Base-by-base conservation (phyloP, 2,797 vertebrate genomes). In the Limnodromus scolopaceus region DNA sequence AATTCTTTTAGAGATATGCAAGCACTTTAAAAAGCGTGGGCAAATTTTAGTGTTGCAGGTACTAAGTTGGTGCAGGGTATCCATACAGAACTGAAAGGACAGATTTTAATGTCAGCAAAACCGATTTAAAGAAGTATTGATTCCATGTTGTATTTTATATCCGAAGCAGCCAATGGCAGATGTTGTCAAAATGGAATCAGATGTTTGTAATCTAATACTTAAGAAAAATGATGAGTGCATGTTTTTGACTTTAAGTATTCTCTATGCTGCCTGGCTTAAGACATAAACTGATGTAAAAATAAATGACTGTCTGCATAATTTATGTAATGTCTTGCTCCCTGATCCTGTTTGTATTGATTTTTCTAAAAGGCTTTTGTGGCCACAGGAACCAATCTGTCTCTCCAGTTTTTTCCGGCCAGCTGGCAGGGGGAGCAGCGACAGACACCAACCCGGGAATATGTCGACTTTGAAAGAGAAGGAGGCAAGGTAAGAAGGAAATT, bases 361-460 rank as follows among this genome's bases (percentile, higher is more conserved):
- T 98, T 98, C 97, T 99, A 98, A 98, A 98, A 99, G 99, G 99
- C 99, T 98, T 99, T 99, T 98, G 99, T 99, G 98, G 99, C 99
- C 90, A 99, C 99, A 96, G 99, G 99, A 98, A 99, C 99, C 98
- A 99, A 99, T 99, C 99, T 99, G 97, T 99, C 99, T 91, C 99
- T 99, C 97, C 99, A 99, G 99, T 99, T 99, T 98, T 99, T 99
- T 98, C 99, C 99, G 92, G 99, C 99, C 98, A 99, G 99, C 98
- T 98, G 99, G 98, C 99, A 99, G 81, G 99, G 99, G 91, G 99
- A 99, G 92, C 99, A 99, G 97, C 98, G 99, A 65, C 99, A 99
- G 98, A 99, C 99, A 97, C 99, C 99, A 39, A 99, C 99, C 41
- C 98, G 99, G 92, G 99, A 99, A 74, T 99, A 99, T 90, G 99